Evolutionary conservation across 1,140 invertebrate genomes (phyloP), one percentile per base, ranked within the genome.

Genomic region (Melanaphis sacchari): DNA sequence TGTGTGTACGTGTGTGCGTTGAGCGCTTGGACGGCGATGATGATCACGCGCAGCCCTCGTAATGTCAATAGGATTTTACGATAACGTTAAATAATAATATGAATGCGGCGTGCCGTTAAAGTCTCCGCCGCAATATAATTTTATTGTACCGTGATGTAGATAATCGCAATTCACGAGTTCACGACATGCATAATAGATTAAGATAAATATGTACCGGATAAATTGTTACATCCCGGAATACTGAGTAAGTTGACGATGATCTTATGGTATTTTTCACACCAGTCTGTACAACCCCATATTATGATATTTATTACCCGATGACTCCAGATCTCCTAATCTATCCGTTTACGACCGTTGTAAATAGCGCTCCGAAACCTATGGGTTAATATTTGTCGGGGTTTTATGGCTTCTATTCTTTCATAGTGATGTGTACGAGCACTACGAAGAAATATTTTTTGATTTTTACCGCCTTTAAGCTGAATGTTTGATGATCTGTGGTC

Each of bases 71-170:
- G 43, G 18, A 6, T 43, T 21, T 31, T 46, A 26, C 84, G 41
- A n/a, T 46, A 84, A 87, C 31, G 85, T 5, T 21, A 31, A 43
- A n/a, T 24, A 40, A 40, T 31, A 38, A 82, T 84, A 8, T 54
- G 87, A 43, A 9, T 6, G 26, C 88, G 52, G 24, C 36, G 52
- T 31, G 52, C 40, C 52, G 89, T 90, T 90, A 59, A 90, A 90
- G 89, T 90, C 89, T 90, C 89, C 89, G 38, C n/a, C 87, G n/a
- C n/a, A 2, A n/a, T 76, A 76, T 21, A 66, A n/a, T 6, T 76
- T 18, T 59, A 31, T 66, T 7, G 31, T 31, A 31, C 59, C 59
- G 59, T 66, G 59, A 66, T 66, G 59, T 66, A 1, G 31, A n/a
- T 66, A 15, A 66, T 66, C 31, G 31, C 59, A n/a, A 66, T 66